Evolutionary conservation across 2,113 vertebrate species (phyloP), one percentile per base, ranked within the genome.

Genomic region (Pongo abelii): DNA sequence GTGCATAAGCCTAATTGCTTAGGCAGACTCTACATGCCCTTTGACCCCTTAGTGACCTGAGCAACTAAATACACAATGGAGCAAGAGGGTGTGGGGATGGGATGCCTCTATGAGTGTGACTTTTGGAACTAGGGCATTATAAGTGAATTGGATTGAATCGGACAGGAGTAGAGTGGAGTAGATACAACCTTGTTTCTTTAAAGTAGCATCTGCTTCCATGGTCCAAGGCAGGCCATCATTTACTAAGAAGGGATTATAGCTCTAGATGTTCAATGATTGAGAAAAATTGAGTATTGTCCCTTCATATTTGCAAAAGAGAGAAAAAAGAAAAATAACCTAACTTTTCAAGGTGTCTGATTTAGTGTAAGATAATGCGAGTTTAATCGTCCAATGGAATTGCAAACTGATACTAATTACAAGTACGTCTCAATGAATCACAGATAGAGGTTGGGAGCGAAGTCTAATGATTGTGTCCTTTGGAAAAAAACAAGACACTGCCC

Each of bases 1-100:
- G 95, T 97, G 64, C 97, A 97, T 97, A 96, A 97, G 91, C 91
- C 93, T 97, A 96, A 97, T 98, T 97, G 94, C 97, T 96, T 95
- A 95, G 97, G 83, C 92, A 97, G 97, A 96, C 89, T 97, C 94
- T 89, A 50, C 25, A 10, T 84, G 74, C 88, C 93, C 93, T 98
- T 92, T 97, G 97, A 94, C 97, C 97, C 77, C 32, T 83, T 13
- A 35, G 86, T 95, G 96, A 97, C 98, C 98, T 38, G 13, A 95
- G 79, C 16, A 2, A 87, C 94, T 95, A 80, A 80, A 81, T 55
- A 80, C 80, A 98, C 97, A 98, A 97, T 94, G 86, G 91, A 84
- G 35, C 20, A 12, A 91, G 83, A 70, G 89, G 43, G 80, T 18
- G 14, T n/a, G 40, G 72, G 89, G 59, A 80, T 43, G 46, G 6